phyloP scores from a whole-genome alignment of 2,797 vertebrate species.

The Sebastiscus albofasciatus region DNA sequence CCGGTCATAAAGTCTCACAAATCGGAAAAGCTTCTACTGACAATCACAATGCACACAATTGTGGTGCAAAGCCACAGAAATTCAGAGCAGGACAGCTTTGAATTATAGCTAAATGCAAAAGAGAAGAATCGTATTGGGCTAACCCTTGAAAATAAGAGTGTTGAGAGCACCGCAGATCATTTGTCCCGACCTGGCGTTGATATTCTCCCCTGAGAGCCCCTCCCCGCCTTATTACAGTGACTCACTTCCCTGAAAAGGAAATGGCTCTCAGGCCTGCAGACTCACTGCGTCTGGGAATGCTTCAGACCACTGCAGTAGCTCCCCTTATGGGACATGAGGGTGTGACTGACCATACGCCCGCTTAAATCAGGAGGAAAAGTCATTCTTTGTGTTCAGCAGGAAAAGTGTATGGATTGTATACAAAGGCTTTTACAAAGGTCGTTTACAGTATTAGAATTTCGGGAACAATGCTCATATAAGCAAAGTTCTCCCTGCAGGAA shows the following conservation, averaged over 20 bases:
- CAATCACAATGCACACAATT: background rate
- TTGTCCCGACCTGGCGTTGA: constrained; percentile 65
- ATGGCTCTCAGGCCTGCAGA: constrained; percentile 73
- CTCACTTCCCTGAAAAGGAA: constrained; percentile 82
- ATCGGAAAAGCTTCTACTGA: background rate
- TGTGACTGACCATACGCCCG: constrained; percentile 64
- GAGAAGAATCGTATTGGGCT: constrained; percentile 31
- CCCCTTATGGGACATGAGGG: constrained; percentile 59
- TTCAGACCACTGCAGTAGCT: constrained; percentile 65
- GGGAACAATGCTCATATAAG: constrained; percentile 13
- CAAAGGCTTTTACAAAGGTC: background rate
- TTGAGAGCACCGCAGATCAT: constrained; percentile 48
- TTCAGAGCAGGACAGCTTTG: constrained; percentile 7
- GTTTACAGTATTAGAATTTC: background rate
- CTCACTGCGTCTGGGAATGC: constrained; percentile 76
- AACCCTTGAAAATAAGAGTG: constrained; percentile 33
- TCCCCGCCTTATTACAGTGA: constrained; percentile 80
- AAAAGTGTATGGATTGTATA: constrained; percentile 28
- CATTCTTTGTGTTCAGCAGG: constrained; percentile 37
- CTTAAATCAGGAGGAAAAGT: constrained; percentile 47
- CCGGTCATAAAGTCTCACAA: background rate
- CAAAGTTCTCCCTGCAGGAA: constrained; percentile 10
- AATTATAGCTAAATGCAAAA: constrained; percentile 8
- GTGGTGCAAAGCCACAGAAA: constrained; percentile 3
- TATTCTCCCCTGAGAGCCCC: constrained; percentile 70